Evolutionary conservation across 2,113 vertebrate genomes (phyloP), one percentile per base, ranked within the genome.

Genomic region (Hoplias malabaricus): DNA sequence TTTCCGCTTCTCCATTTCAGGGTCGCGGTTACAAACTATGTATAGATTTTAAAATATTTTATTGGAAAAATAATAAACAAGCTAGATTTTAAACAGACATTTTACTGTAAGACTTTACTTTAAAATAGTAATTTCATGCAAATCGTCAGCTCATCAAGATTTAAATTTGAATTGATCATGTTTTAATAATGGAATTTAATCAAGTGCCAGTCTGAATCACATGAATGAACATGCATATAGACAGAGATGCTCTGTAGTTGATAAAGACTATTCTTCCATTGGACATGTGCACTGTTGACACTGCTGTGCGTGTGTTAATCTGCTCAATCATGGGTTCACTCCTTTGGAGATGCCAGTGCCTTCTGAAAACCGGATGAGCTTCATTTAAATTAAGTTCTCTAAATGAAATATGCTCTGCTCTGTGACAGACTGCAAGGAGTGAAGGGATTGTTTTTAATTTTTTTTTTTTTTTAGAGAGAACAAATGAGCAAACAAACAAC

Each of bases 331-430:
- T 73, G 23, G 48, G 46, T 46, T 69, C 31, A 46, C 33, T 69
- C 53, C 36, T 43, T 73, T 67, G 42, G 21, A 62, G 56, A 42
- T 40, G 65, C 42, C 27, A 16, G 16, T 16, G 4, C 73, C n/a
- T 13, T 73, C 34, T 59, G 23, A 11, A 19, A 69, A 27, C 42
- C 56, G 34, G 46, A 48, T 8, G 42, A 14, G 23, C 72, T 29
- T 50, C 31, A 13, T 69, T 57, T 76, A 79, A 76, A 83, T 83
- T 67, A 79, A 72, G 68, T 75, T 16, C n/a, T 67, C 61, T 79
- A 62, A 53, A 69, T 65, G 54, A 81, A 72, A 65, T 65, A 9
- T 59, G 65, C n/a, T 57, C 9, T 29, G 23, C 53, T 59, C 77
- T 56, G 65, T 43, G 38, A 57, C 21, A 74, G 46, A 42, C 34